Conservation (phyloP, 2,888 invertebrate genomes). For the Dorcus parallelipipedus region DNA sequence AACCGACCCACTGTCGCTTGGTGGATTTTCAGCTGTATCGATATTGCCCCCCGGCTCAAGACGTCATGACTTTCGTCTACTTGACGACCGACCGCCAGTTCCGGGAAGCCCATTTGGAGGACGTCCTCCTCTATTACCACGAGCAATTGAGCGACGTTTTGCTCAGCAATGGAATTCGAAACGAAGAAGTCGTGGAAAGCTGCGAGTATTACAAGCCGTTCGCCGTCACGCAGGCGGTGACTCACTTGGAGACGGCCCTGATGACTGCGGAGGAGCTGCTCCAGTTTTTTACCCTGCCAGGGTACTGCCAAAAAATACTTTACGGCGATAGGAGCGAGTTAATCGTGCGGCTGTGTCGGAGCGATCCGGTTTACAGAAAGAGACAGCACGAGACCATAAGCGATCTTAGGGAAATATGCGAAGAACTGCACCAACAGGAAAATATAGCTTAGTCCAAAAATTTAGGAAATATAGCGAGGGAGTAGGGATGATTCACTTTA, state of each 20-base stretch:
- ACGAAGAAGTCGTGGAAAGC: conserved; percentile 23
- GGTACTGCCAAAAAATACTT: conserved; percentile 5
- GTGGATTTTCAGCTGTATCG: conserved; percentile 32
- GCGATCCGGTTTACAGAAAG: conserved; percentile 13
- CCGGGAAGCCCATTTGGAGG: conserved; percentile 17
- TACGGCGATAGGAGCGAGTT: conserved; percentile 17
- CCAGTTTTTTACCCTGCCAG: neutral
- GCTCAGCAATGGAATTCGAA: conserved; percentile 14
- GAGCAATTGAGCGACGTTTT: conserved; percentile 19
- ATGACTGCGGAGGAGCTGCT: neutral
- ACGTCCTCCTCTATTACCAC: conserved; percentile 26
- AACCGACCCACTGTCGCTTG: conserved; percentile 27
- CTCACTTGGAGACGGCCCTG: conserved; percentile 23
- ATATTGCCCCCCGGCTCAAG: conserved; percentile 32
- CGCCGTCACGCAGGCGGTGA: conserved; percentile 24
- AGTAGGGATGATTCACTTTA: no score
- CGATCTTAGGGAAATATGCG: neutral
- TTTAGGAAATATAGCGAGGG: no score
- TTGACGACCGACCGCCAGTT: conserved; percentile 25
- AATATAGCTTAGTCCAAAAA: no score
- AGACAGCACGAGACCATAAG: conserved; percentile 3
- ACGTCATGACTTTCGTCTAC: conserved; percentile 28
- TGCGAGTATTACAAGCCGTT: conserved; percentile 28
- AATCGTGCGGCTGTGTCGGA: conserved; percentile 13
- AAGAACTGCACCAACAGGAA: neutral